These are phyloP conservation scores for Hoplostethus atlanticus DNA, from an alignment of 2,797 vertebrate genomes.

Conservation along the genomic window DNA sequence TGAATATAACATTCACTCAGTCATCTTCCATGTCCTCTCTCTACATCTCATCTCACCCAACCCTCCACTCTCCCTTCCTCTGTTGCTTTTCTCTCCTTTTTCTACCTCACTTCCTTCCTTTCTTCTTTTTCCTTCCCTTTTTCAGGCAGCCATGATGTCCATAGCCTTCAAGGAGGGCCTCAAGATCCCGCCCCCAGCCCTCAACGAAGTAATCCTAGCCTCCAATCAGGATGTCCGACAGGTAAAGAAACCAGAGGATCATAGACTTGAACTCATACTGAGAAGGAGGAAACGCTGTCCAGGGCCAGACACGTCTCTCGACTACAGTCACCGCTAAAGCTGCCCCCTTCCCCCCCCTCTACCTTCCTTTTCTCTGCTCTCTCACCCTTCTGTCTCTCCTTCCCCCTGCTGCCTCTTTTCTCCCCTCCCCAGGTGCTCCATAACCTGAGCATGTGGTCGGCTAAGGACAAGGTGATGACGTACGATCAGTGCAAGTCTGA, in stretches of 20 bases:
- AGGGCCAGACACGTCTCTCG: neutral
- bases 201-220: constrained; percentile 96
- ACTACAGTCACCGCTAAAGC: neutral
- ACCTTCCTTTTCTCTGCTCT: neutral
- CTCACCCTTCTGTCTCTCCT: too few relatives aligned
- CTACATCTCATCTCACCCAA: too few relatives aligned
- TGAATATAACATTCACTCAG: too few relatives aligned
- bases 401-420: neutral
- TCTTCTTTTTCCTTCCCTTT: neutral
- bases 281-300: neutral
- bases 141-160: constrained; percentile 97
- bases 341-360: too few relatives aligned
- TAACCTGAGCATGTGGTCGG: constrained; percentile 98
- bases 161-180: constrained; percentile 96
- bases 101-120: neutral
- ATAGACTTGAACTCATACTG: neutral
- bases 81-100: neutral
- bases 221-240: constrained; percentile 98
- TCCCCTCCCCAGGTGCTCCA: constrained; percentile 89
- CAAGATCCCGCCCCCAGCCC: constrained; percentile 94
- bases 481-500: constrained; percentile 94
- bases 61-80: too few relatives aligned
- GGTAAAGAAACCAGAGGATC: constrained; percentile 75
- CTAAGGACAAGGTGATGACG: constrained; percentile 91
- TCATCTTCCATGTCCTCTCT: too few relatives aligned